Base-by-base conservation (phyloP, 2,888 invertebrate species). In the Amphiduros pacificus region DNA sequence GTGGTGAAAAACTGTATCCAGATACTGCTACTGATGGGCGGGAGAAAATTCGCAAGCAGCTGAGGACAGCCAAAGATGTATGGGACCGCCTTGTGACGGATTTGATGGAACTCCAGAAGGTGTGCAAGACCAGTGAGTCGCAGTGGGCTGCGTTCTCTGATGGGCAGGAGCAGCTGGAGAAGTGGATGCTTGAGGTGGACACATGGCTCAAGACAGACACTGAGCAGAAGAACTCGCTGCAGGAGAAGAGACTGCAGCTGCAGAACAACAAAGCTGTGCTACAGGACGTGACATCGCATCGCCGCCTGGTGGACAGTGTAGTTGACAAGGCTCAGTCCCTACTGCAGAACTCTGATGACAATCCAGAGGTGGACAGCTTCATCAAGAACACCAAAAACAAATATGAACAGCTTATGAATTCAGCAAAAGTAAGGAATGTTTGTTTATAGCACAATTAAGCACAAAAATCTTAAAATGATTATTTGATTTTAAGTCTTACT, bases 141-240 rank as follows among this genome's bases (percentile, higher is more conserved):
- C 93, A 91, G 73, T 96, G 94, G 94, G 91, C 91, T 17, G 92
- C 92, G 0, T 94, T 94, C 78, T 94, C 94, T 80, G 94, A 95
- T 75, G 90, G 90, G 70, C 87, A 90, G 27, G 90, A 91, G 59
- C 88, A 87, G 56, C 88, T 95, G 6, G 88, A 90, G 70, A 85
- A 86, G 58, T 95, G 95, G 94, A 80, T 95, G 56, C 86, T 87
- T 27, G 86, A 87, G 56, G 88, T 90, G 17, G 92, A 93, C 77
- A 87, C 87, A 59, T 88, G 90, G 71, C 82, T 95, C 24, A 90
- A 91, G 0, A 86, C 87, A 59, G 91, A 93, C 67, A 88, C 92
- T 36, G 91, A 92, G 75, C 82, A 94, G 1, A 90, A 89, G 75
- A 89, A 93, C 0, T 94, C 94, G 0, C 84, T 95, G 63, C 94